Conservation (phyloP, 2,888 invertebrate species). For the Catocala nupta region DNA sequence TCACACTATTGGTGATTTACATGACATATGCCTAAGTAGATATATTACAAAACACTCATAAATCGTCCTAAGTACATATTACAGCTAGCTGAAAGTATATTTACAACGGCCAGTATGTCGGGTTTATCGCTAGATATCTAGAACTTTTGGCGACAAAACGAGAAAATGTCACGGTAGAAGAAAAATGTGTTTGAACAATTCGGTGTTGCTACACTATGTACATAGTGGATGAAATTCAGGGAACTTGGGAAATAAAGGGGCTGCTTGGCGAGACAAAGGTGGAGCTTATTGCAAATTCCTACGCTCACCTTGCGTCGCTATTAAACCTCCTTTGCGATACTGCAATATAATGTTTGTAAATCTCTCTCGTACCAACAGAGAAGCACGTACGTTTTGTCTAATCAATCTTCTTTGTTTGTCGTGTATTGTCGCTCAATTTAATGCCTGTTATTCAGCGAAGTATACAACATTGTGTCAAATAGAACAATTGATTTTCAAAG, state of each 20-base stretch:
- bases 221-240: constrained; percentile 78
- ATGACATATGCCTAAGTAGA: background rate
- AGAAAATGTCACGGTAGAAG: constrained; percentile 60
- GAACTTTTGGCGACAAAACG: constrained; percentile 51
- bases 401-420: constrained; percentile 38
- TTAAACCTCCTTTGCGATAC: constrained; percentile 74
- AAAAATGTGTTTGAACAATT: constrained; percentile 69
- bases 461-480: constrained; percentile 11
- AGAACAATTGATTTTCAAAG: constrained; percentile 10
- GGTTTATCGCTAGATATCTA: constrained; percentile 45
- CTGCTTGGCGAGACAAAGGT: constrained; percentile 76
- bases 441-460: constrained; percentile 8
- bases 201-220: constrained; percentile 61
- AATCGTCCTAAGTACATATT: constrained; percentile 29
- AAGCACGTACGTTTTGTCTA: constrained; percentile 33
- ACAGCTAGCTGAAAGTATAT: constrained; percentile 30
- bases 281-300: constrained; percentile 84
- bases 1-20: background rate
- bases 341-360: constrained; percentile 61
- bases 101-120: constrained; percentile 38
- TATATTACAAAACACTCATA: constrained; percentile 12
- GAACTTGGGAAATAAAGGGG: constrained; percentile 78
- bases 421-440: constrained; percentile 17
- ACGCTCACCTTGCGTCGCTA: constrained; percentile 76
- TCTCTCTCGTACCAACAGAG: constrained; percentile 37